These are phyloP conservation scores for Orbicella faveolata DNA, from an alignment of 64 coral and sea anemone genomes.

Conservation along the genomic window DNA sequence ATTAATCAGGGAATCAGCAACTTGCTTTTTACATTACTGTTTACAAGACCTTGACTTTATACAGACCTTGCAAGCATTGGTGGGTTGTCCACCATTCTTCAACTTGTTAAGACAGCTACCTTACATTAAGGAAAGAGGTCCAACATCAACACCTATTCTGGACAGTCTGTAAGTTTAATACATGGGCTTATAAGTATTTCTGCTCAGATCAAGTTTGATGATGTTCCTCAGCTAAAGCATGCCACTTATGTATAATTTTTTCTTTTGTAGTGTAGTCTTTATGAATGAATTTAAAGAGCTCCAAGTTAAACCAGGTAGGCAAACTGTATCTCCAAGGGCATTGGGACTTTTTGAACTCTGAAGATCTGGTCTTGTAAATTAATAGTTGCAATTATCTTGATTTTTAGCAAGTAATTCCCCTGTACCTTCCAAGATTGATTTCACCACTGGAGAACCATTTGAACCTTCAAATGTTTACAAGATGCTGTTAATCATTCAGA, in stretches of 20 bases:
- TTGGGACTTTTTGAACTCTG: too few relatives aligned
- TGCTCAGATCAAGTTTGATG: too few relatives aligned
- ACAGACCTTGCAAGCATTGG: constrained; percentile 88
- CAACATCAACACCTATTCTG: constrained; percentile 90
- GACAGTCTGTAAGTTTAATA: constrained; percentile 70
- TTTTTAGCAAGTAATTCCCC: constrained; percentile 7
- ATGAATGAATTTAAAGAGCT: constrained; percentile 43
- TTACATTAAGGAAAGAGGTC: constrained; percentile 67
- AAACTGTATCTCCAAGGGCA: too few relatives aligned
- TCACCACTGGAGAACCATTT: constrained; percentile 74
- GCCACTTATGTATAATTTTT: background rate
- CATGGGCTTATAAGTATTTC: too few relatives aligned
- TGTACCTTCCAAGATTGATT: constrained; percentile 57
- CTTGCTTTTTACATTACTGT: background rate
- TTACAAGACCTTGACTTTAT: constrained; percentile 32
- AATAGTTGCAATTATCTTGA: too few relatives aligned
- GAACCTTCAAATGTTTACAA: constrained; percentile 89
- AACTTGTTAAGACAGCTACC: constrained; percentile 79
- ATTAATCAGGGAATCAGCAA: background rate
- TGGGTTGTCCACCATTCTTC: constrained; percentile 84
- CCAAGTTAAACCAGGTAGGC: constrained; percentile 1
- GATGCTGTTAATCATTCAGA: constrained; percentile 80
- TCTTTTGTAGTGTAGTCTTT: background rate
- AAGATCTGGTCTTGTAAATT: too few relatives aligned
- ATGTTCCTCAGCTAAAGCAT: too few relatives aligned